phyloP scores from a whole-genome alignment of 2,797 vertebrate species.

The Mallotus villosus region DNA sequence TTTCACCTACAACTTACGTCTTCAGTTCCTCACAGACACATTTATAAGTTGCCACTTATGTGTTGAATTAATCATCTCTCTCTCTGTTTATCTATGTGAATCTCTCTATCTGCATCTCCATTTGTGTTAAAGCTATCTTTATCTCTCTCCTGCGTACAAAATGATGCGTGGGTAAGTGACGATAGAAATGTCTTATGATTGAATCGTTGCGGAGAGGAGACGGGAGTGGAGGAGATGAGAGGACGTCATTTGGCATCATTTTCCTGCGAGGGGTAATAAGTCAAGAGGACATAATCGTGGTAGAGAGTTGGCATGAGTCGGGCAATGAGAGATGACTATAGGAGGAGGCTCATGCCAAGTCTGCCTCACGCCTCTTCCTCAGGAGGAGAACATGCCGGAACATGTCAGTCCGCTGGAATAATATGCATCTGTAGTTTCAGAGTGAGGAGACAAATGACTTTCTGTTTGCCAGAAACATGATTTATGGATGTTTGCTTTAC shows the following conservation, averaged over 20 bases:
- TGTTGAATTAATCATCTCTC: constrained; percentile 22
- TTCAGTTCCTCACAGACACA: constrained; percentile 4
- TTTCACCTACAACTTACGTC: neutral
- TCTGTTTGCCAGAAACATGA: constrained; percentile 49
- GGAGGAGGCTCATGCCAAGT: constrained; percentile 19
- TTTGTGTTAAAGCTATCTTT: constrained; percentile 10
- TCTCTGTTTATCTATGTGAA: constrained; percentile 2
- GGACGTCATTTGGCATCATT: constrained; percentile 37
- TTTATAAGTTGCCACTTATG: constrained; percentile 9
- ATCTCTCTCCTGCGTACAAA: constrained; percentile 29
- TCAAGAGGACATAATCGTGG: constrained; percentile 9
- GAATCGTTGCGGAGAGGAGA: neutral
- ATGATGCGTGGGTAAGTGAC: constrained; percentile 33
- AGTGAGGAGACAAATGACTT: constrained; percentile 41
- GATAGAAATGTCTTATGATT: constrained; percentile 23
- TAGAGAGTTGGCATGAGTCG: constrained; percentile 19
- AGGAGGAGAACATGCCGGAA: constrained; percentile 40
- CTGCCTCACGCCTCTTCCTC: constrained; percentile 31
- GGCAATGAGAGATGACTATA: constrained; percentile 22
- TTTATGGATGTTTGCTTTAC: constrained; percentile 40
- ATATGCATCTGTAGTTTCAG: constrained; percentile 48
- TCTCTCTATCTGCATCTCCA: constrained; percentile 35
- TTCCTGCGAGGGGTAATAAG: neutral
- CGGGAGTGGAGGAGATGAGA: neutral
- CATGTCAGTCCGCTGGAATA: constrained; percentile 37